Base-by-base conservation (phyloP, 2,888 invertebrate genomes). In the Myopa tessellatipennis region DNA sequence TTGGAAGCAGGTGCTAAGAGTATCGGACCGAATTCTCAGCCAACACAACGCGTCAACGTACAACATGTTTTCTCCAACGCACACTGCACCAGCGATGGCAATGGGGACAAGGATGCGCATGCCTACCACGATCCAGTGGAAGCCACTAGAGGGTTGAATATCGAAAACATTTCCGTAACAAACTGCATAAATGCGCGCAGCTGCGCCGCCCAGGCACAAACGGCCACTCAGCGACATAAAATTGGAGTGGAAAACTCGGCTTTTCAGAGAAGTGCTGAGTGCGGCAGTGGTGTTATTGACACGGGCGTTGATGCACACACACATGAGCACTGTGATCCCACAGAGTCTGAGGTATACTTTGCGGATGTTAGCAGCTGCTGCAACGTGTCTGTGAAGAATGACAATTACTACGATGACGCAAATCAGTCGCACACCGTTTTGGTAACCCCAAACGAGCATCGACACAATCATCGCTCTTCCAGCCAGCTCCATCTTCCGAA, bases 351-450 rank as follows among this genome's bases (percentile, higher is more conserved):
- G 86, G 93, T 96, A 0, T 96, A 96, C 85, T 96, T 96, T 84
- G 95, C 95, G 0, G 95, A 96, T 82, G 95, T 95, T 0, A 95
- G 95, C 40, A 95, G 95, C 78, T 95, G 95, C 84, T 95, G 95
- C 84, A 94, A 94, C 84, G 93, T 93, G 71, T 94, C 94, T 4
- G 91, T 94, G 0, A 92, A 92, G 88, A 89, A 89, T 79, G 89
- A 90, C 79, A 89, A 87, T 78, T 89, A 87, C 79, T 90, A 89
- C 71, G 89, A 89, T 74, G 89, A 89, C 77, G 85, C 88, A 3
- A 83, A 83, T 75, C 82, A 77, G n/a, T 69, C 74, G 14, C 61
- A 61, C 61, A 26, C 26, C 7, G 61, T n/a, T 26, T 26, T 61
- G 61, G 50, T 50, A 8, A 12, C 50, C 6, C 58, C 78, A 18